These are phyloP conservation scores for Plestiodon gilberti DNA, from an alignment of 2,113 vertebrate species.

Conservation along the genomic window DNA sequence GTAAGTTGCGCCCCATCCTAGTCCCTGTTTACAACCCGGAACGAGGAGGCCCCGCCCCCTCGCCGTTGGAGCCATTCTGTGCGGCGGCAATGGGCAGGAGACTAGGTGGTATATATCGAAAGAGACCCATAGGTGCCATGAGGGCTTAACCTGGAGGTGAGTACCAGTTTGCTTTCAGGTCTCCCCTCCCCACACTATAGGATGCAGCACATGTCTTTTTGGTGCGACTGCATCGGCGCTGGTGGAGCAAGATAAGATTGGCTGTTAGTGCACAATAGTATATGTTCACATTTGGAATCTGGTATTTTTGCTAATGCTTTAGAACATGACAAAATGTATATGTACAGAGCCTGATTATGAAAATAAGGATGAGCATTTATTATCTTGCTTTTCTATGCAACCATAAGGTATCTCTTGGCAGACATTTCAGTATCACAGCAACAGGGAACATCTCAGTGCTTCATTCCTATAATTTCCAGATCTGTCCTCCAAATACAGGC, in stretches of 20 bases:
- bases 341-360: not conserved
- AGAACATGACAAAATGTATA: not conserved
- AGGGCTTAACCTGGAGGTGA: no score
- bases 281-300: not conserved
- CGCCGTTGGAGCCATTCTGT: no score
- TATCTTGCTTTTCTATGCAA: fast-evolving
- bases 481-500: conserved; percentile 14
- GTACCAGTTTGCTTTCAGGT: no score
- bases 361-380: conserved; percentile 25
- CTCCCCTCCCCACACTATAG: no score
- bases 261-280: not conserved
- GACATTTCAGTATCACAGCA: conserved; percentile 17
- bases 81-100: no score
- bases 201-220: no score
- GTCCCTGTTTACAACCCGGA: no score
- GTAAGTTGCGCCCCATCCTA: no score
- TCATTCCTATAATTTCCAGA: conserved; percentile 31
- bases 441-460: conserved; percentile 6
- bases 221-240: no score
- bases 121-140: no score
- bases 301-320: not conserved
- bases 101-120: no score
- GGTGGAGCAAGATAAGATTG: not conserved
- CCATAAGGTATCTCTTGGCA: not conserved
- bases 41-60: no score